Evolutionary conservation across 2,797 vertebrate species (phyloP).

Genomic region (Sandelia bainsii): DNA sequence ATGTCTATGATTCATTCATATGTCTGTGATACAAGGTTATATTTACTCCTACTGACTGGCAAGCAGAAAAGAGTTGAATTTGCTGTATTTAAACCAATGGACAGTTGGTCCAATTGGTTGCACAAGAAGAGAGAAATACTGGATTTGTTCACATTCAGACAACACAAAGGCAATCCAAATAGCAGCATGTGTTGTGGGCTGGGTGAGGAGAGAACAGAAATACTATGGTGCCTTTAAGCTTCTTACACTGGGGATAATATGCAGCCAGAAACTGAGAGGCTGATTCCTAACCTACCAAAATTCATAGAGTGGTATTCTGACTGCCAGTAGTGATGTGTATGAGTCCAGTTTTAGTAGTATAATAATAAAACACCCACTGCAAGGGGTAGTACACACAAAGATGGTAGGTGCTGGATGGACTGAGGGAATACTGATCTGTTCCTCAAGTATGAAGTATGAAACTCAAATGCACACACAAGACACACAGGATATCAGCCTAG

Average conservation of each 20-base stretch:
- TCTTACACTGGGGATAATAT: slow-evolving; percentile 72
- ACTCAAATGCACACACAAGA: slow-evolving; percentile 3
- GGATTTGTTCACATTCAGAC: slow-evolving; percentile 70
- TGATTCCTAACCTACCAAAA: slow-evolving; percentile 62
- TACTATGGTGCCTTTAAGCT: slow-evolving; percentile 69
- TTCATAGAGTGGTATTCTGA: slow-evolving; percentile 42
- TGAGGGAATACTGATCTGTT: slow-evolving; percentile 24
- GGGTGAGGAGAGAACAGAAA: slow-evolving; percentile 62
- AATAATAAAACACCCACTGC: slow-evolving; percentile 47
- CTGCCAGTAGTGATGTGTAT: slow-evolving; percentile 41
- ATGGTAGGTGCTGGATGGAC: slow-evolving; percentile 21
- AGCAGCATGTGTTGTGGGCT: slow-evolving; percentile 72
- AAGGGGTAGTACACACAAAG: slow-evolving; percentile 31
- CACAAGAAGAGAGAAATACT: slow-evolving; percentile 74
- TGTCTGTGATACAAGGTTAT: slow-evolving; percentile 32
- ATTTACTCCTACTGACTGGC: slow-evolving; percentile 27
- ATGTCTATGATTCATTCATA: slow-evolving; percentile 41
- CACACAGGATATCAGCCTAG: slow-evolving; percentile 36
- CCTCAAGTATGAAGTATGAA: not conserved
- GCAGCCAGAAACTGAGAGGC: slow-evolving; percentile 62
- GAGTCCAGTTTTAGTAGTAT: slow-evolving; percentile 52
- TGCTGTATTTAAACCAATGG: slow-evolving; percentile 51
- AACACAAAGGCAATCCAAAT: slow-evolving; percentile 73
- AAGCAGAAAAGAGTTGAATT: slow-evolving; percentile 39
- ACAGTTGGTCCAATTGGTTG: slow-evolving; percentile 61